A percentile compares a stretch with the other conserved stretches of the same genome.
Evolutionary conservation across 2,113 vertebrate genomes (phyloP).

Genomic region (Amblyopsis rosae): DNA sequence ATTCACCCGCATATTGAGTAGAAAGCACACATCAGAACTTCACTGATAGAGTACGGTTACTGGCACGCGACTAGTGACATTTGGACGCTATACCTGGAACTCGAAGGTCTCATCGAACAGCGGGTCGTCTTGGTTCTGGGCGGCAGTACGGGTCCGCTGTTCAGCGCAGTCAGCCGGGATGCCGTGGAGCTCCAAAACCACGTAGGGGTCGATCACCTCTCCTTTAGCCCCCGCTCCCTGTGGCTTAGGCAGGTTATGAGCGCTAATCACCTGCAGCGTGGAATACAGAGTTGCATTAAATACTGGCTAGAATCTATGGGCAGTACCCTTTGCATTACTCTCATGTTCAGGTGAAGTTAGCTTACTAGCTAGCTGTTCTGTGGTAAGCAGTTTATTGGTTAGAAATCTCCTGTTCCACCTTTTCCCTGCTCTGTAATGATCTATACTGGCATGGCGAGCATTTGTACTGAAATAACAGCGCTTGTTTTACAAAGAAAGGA

Average conservation of each 20-base stretch:
- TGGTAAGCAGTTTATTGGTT: too few species aligned
- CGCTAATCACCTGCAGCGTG: conserved; percentile 86
- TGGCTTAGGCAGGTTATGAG: conserved; percentile 96
- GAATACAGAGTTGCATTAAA: neutral
- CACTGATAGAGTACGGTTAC: conserved; percentile 2
- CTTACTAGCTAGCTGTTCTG: too few species aligned
- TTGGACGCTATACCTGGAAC: conserved; percentile 79
- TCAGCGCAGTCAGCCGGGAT: conserved; percentile 94
- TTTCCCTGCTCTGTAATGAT: too few species aligned
- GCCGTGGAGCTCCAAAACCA: conserved; percentile 95
- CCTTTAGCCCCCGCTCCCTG: conserved; percentile 96
- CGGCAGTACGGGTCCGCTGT: conserved; percentile 93
- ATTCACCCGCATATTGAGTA: conserved; percentile 4
- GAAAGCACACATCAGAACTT: conserved; percentile 3
- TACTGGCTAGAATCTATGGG: neutral
- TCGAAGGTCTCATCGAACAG: conserved; percentile 98
- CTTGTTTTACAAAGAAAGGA: too few species aligned
- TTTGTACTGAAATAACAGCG: too few species aligned
- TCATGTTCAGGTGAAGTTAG: too few species aligned
- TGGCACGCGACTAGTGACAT: neutral
- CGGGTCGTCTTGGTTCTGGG: conserved; percentile 94
- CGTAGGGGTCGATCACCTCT: conserved; percentile 96
- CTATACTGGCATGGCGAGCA: too few species aligned
- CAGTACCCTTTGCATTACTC: too few species aligned
- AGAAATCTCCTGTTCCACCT: too few species aligned